These are phyloP conservation scores for Colistium nudipinnis DNA, from an alignment of 2,113 vertebrate species.

Conservation along the genomic window DNA sequence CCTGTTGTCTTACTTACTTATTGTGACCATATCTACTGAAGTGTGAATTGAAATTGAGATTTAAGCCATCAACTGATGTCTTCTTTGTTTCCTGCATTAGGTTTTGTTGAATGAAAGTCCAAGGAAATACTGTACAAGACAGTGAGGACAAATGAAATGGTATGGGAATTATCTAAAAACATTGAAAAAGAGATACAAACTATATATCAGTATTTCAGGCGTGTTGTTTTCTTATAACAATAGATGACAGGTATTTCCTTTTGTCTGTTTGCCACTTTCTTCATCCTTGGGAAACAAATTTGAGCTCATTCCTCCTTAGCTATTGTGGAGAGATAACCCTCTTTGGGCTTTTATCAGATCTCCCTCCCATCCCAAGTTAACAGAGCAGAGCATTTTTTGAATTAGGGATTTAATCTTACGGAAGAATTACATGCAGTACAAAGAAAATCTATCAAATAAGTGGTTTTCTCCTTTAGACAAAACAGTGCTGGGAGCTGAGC, in stretches of 20 bases:
- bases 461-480: slow-evolving; percentile 22
- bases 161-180: not conserved
- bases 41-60: not conserved
- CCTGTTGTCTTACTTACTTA: slow-evolving; percentile 10
- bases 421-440: not conserved
- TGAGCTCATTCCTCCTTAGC: not conserved
- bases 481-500: slow-evolving; percentile 6
- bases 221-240: slow-evolving; percentile 27
- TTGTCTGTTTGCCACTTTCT: slow-evolving; percentile 26
- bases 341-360: slow-evolving; percentile 10
- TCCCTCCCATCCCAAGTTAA: slow-evolving; percentile 7
- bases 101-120: not conserved
- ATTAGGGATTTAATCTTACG: not conserved
- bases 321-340: slow-evolving; percentile 12
- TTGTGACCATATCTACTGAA: not conserved
- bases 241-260: slow-evolving; percentile 27
- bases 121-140: not conserved
- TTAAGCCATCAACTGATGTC: not conserved
- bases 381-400: not conserved
- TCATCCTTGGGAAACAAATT: slow-evolving; percentile 2
- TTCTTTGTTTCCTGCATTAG: not conserved
- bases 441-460: slow-evolving; percentile 21
- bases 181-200: slow-evolving; percentile 6
- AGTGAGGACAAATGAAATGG: slow-evolving; percentile 16
- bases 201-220: slow-evolving; percentile 14